Percentiles rank a stretch among this genome's conserved stretches.
phyloP scores from a whole-genome alignment of 2,797 vertebrate species.

The Phataginus tetradactyla region DNA sequence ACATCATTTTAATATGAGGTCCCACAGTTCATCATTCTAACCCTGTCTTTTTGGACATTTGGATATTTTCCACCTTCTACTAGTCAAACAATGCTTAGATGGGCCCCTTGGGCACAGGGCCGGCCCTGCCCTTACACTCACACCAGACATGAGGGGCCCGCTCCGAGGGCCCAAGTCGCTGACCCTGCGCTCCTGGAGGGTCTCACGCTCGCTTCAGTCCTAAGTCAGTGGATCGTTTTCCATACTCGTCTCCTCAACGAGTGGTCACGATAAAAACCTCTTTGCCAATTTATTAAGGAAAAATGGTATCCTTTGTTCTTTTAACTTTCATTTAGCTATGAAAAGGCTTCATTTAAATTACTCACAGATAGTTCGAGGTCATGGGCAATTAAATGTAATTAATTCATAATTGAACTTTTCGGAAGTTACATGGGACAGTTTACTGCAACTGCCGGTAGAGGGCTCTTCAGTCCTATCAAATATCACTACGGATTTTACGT shows the following conservation, averaged over 20 bases:
- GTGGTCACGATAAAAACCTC: conserved; percentile 41
- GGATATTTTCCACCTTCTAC: background rate
- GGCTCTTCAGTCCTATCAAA: conserved; percentile 86
- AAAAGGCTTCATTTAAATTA: conserved; percentile 82
- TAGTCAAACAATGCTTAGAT: background rate
- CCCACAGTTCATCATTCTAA: rapidly evolving
- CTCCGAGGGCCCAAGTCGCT: rapidly evolving
- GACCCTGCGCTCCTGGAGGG: rapidly evolving
- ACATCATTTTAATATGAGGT: rapidly evolving
- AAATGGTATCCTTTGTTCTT: conserved; percentile 62
- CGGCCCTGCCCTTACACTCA: background rate
- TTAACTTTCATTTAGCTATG: conserved; percentile 55
- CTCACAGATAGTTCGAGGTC: conserved; percentile 83
- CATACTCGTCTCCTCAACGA: rapidly evolving
- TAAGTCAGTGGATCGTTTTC: rapidly evolving
- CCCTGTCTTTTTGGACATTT: background rate
- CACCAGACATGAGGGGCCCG: rapidly evolving
- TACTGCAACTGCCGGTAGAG: conserved; percentile 83
- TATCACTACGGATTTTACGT: background rate
- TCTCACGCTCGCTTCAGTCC: background rate
- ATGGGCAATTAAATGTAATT: conserved; percentile 87
- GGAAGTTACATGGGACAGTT: conserved; percentile 54
- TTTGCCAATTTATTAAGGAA: conserved; percentile 76
- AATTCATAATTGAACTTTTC: conserved; percentile 83
- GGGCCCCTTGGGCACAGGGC: rapidly evolving